Base-by-base conservation (phyloP, 2,113 vertebrate genomes). In the Triplophysa siluroides region DNA sequence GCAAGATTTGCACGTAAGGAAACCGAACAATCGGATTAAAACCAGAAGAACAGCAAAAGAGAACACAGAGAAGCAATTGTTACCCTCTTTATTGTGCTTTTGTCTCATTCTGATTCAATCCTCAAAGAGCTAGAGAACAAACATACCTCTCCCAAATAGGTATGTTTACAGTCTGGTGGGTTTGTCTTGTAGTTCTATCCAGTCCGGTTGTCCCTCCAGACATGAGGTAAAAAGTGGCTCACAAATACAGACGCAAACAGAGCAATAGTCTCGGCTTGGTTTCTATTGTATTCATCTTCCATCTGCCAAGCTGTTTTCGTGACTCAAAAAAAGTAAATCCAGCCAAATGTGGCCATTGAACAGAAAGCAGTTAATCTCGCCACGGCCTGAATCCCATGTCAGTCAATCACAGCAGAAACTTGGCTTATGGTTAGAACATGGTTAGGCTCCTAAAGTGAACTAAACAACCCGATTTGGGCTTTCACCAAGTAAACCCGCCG, bases 401-500 rank as follows among this genome's bases (percentile, higher is more conserved):
- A 29, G 29, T 29, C 29, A 23, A 50, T 8, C 4, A 19, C 18
- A 56, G 52, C 52, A 19, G 7, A 56, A 56, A 70, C 24, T 54
- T 26, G 21, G 21, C 16, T 69, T 24, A 47, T 9, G 8, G 2
- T 69, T 0, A 52, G 21, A 16, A 50, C 8, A 12, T 50, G 50
- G 4, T 21, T 7, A 24, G 19, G 43, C 10, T 76, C 18, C 18
- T 38, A 54, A 65, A 60, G 38, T 76, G 7, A 56, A 50, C 50
- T 60, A 6, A 58, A 54, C 43, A 13, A 16, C 23, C 70, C 71
- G 23, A 67, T 78, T 68, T 50, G 38, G 63, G 76, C 29, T 68
- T 16, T 9, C 63, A 78, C 76, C 29, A 69, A 71, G 45, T 56
- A 81, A 77, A 73, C 64, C 54, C 64, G 76, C 54, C 64, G 21